phyloP scores from a whole-genome alignment of 37 sponge, comb jelly and placozoan species.

The Chondrilla cf. caribensis region DNA sequence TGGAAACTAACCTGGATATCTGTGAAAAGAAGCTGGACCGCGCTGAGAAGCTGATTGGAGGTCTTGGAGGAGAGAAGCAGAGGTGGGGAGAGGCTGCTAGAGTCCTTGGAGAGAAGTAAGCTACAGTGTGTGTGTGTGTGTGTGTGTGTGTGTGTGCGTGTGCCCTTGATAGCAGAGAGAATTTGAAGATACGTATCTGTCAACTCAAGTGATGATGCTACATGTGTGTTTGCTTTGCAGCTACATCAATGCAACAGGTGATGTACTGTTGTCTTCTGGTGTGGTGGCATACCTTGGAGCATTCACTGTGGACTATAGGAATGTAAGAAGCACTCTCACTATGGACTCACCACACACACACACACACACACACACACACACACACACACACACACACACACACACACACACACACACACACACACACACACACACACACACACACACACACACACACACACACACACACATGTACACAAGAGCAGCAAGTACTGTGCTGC shows the following conservation, averaged over 20 bases:
- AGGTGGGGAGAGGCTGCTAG: constrained; percentile 92
- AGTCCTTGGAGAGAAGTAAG: constrained; percentile 68
- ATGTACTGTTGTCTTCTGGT: constrained; percentile 92
- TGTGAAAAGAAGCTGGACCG: constrained; percentile 93
- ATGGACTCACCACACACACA: not conserved
- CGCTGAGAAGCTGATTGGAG: constrained; percentile 97
- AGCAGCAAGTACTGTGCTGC: no score
- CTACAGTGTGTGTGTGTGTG: not conserved
- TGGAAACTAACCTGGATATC: constrained; percentile 87
- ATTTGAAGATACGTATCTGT: not conserved
- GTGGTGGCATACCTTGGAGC: constrained; percentile 98
- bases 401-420: constrained; percentile 9
- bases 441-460: not conserved
- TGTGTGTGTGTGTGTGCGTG: not conserved
- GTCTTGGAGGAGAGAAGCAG: constrained; percentile 97
- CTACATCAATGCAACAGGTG: constrained; percentile 88
- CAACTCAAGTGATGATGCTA: not conserved
- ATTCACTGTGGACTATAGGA: constrained; percentile 93
- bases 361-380: constrained; percentile 18
- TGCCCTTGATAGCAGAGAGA: not conserved
- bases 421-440: constrained; percentile 4
- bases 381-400: constrained; percentile 8
- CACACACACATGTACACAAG: no score
- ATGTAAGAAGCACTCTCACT: not conserved
- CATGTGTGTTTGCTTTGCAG: constrained; percentile 26